A percentile compares a stretch with the other conserved stretches of the same genome.
These are phyloP conservation scores for Drosophila multiciliata DNA, from an alignment of 2,888 invertebrate genomes.

Conservation along the genomic window DNA sequence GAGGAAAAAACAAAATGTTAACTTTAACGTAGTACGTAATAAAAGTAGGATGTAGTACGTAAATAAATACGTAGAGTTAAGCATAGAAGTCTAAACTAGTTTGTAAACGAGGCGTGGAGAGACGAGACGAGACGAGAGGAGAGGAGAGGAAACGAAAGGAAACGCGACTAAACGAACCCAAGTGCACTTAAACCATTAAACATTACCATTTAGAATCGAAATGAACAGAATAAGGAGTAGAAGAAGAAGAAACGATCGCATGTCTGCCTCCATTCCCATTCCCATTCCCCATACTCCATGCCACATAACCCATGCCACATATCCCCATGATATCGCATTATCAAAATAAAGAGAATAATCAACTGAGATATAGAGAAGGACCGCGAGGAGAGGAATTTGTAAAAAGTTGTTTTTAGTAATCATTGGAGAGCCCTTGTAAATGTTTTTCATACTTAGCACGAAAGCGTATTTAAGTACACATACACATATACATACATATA, in stretches of 20 bases:
- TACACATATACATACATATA: slow-evolving; percentile 1
- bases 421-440: slow-evolving; percentile 65
- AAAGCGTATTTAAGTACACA: slow-evolving; percentile 34
- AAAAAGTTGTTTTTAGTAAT: slow-evolving; percentile 74
- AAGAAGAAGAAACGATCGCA: slow-evolving; percentile 37
- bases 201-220: slow-evolving; percentile 36
- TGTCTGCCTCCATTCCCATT: slow-evolving; percentile 53
- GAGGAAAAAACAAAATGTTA: slow-evolving; percentile 12
- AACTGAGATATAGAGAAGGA: slow-evolving; percentile 30
- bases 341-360: slow-evolving; percentile 42
- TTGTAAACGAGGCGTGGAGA: slow-evolving; percentile 28
- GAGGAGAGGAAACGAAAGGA: slow-evolving; percentile 37
- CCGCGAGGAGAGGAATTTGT: slow-evolving; percentile 45
- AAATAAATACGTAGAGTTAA: slow-evolving; percentile 39
- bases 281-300: slow-evolving; percentile 24
- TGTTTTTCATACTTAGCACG: slow-evolving; percentile 56
- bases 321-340: slow-evolving; percentile 24
- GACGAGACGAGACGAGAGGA: slow-evolving; percentile 42
- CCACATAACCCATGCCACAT: background rate
- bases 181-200: slow-evolving; percentile 69
- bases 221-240: slow-evolving; percentile 12
- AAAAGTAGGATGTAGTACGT: slow-evolving; percentile 26
- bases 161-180: slow-evolving; percentile 50
- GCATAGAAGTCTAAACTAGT: slow-evolving; percentile 55
- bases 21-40: slow-evolving; percentile 38